phyloP scores from a whole-genome alignment of 1,140 invertebrate genomes.

The fruit fly (Drosophila melanogaster) region Release_6_plus_ISO1_MT NT_033777.3:22431501-22432000 shows the following conservation, averaged over 20 bases:
- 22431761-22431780: conserved; percentile 14
- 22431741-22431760: neutral
- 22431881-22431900: neutral
- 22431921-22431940: too few relatives aligned
- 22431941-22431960: neutral
- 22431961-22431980: neutral
- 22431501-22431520: conserved; percentile 58
- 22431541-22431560: conserved; percentile 55
- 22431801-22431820: conserved; percentile 7
- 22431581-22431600: conserved; percentile 45
- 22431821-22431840: neutral
- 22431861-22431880: neutral
- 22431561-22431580: conserved; percentile 35
- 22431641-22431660: neutral
- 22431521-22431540: conserved; percentile 52
- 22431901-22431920: too few relatives aligned
- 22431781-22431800: neutral
- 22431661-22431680: conserved; percentile 20
- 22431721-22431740: conserved; percentile 15
- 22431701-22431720: conserved; percentile 34
- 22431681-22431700: conserved; percentile 41
- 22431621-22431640: conserved; percentile 9
- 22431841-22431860: neutral
- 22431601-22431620: conserved; percentile 1
- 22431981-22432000: too few relatives aligned